A percentile compares a stretch with the other conserved stretches of the same genome.
Conservation (phyloP, 2,113 vertebrate genomes). For the Muntiacus reevesi region DNA sequence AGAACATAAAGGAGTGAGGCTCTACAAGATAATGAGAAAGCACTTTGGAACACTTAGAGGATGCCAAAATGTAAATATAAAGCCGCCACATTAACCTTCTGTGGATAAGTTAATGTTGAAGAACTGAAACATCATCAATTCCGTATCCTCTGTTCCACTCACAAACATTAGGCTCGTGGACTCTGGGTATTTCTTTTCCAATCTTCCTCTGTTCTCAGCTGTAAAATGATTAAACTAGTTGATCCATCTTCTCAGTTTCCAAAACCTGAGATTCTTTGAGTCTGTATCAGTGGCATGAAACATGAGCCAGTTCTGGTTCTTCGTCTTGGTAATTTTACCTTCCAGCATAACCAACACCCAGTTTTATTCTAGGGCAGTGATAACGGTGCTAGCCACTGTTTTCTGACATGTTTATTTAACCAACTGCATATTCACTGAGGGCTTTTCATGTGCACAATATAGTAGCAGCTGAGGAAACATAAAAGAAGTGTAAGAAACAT, state of each 20-base stretch:
- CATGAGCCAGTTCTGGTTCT: not conserved
- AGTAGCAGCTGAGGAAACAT: not conserved
- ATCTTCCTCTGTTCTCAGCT: not conserved
- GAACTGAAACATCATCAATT: not conserved
- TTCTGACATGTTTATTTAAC: not conserved
- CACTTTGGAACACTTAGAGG: not conserved
- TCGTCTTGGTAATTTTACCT: not conserved
- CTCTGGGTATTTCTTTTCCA: not conserved
- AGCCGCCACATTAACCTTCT: not conserved
- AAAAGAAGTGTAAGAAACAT: not conserved
- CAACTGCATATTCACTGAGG: not conserved
- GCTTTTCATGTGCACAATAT: not conserved
- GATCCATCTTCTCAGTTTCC: not conserved
- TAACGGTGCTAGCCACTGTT: not conserved
- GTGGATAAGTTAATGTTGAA: not conserved
- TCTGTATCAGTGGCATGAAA: not conserved
- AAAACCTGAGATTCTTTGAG: not conserved
- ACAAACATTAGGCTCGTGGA: not conserved
- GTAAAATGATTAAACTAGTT: not conserved
- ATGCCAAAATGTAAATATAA: not conserved
- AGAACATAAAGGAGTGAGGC: not conserved
- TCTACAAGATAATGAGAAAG: not conserved
- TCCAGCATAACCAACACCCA: not conserved
- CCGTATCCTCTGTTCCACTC: not conserved
- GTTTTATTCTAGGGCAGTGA: not conserved